These are phyloP conservation scores for Sciurus carolinensis DNA, from an alignment of 2,797 vertebrate species.

Conservation along the genomic window DNA sequence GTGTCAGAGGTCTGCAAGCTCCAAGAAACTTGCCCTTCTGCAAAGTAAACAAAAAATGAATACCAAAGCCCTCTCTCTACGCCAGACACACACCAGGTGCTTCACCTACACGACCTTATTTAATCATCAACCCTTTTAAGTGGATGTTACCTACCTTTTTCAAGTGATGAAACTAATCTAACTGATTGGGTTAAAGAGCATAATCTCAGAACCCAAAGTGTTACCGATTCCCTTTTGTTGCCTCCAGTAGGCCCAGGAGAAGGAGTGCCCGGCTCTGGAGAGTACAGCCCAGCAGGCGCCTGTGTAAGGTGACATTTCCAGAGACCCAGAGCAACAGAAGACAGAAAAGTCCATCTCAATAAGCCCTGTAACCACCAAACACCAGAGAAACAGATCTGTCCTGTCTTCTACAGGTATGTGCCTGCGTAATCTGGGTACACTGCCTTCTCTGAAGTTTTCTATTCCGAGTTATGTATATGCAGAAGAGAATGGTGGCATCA, in stretches of 20 bases:
- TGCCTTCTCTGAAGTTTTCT: neutral
- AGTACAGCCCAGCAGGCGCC: accelerated
- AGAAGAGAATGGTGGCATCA: neutral
- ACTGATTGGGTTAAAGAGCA: neutral
- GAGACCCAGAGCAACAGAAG: neutral
- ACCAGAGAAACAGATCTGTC: neutral
- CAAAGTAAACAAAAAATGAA: neutral
- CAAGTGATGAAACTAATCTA: neutral
- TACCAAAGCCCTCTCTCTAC: neutral
- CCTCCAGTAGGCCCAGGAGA: neutral
- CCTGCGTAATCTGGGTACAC: no score
- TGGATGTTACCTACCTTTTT: neutral
- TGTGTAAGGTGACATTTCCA: accelerated
- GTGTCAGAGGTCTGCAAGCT: neutral
- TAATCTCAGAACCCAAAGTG: neutral
- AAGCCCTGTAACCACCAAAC: neutral
- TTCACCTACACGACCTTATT: neutral
- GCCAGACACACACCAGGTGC: neutral
- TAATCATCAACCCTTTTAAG: neutral
- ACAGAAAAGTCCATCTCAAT: neutral
- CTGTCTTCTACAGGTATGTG: neutral
- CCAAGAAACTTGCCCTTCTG: neutral
- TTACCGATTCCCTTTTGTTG: neutral
- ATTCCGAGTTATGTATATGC: neutral
- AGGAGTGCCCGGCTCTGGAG: accelerated